A percentile compares a stretch with the other conserved stretches of the same genome.
Conservation (phyloP, 2,888 invertebrate species). For the Agonum fuliginosum region DNA sequence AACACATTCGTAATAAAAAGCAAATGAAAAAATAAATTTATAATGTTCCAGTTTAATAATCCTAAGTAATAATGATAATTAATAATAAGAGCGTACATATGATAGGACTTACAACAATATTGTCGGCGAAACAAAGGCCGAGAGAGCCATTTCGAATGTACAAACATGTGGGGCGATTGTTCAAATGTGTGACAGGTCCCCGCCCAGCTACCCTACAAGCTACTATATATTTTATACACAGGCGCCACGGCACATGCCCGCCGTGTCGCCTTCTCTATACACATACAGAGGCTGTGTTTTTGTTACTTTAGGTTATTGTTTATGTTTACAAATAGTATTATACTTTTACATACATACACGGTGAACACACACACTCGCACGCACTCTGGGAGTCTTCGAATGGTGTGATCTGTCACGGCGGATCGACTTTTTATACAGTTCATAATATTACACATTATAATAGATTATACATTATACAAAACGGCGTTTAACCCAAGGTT, state of each 20-base stretch:
- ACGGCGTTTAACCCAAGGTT: slow-evolving; percentile 68
- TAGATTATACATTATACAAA: slow-evolving; percentile 72
- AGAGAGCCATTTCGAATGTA: slow-evolving; percentile 59
- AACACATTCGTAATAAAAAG: slow-evolving; percentile 47
- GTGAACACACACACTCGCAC: slow-evolving; percentile 49
- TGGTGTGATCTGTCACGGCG: slow-evolving; percentile 49
- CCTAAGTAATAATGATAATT: slow-evolving; percentile 52
- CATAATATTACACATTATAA: slow-evolving; percentile 57
- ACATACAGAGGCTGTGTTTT: slow-evolving; percentile 57
- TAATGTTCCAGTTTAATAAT: slow-evolving; percentile 53
- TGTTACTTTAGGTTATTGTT: slow-evolving; percentile 23
- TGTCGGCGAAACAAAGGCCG: slow-evolving; percentile 56
- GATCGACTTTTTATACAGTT: slow-evolving; percentile 57
- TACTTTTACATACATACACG: slow-evolving; percentile 49
- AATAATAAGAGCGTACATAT: slow-evolving; percentile 53
- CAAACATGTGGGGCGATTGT: slow-evolving; percentile 53
- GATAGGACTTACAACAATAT: slow-evolving; percentile 52
- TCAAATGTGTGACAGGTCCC: slow-evolving; percentile 68
- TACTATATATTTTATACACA: slow-evolving; percentile 58
- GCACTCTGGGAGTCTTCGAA: slow-evolving; percentile 46
- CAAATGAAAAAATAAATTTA: slow-evolving; percentile 56
- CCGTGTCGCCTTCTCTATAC: slow-evolving; percentile 41
- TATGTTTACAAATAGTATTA: slow-evolving; percentile 50
- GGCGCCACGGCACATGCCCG: slow-evolving; percentile 34
- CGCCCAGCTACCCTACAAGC: slow-evolving; percentile 73